A percentile compares a stretch with the other conserved stretches of the same genome.
Evolutionary conservation across 1,140 invertebrate species (phyloP).

Genomic region (Oreohelix idahoensis): DNA sequence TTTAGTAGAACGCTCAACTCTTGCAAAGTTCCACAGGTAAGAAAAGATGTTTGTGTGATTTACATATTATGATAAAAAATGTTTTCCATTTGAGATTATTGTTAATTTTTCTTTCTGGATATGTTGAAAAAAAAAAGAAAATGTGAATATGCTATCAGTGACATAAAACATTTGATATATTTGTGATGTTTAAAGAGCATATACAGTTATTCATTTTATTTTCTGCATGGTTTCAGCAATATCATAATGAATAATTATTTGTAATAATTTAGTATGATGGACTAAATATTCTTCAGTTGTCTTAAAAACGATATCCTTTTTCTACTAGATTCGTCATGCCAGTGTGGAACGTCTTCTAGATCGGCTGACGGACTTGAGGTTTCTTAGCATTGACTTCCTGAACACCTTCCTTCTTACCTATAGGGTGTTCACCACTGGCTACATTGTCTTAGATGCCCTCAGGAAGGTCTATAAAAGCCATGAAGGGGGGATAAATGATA

Average conservation of each 20-base stretch:
- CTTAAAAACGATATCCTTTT: not conserved
- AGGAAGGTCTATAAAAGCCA: conserved; percentile 84
- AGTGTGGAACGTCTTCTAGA: conserved; percentile 89
- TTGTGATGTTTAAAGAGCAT: too few species aligned
- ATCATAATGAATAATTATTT: too few species aligned
- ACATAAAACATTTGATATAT: too few species aligned
- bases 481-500: conserved; percentile 66
- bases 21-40: conserved; percentile 83
- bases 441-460: conserved; percentile 88
- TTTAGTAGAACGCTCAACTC: conserved; percentile 92
- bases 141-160: too few species aligned
- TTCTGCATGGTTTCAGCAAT: too few species aligned
- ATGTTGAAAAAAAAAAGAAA: too few species aligned
- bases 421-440: conserved; percentile 91
- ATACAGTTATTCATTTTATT: too few species aligned
- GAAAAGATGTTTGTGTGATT: too few species aligned
- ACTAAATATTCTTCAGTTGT: not conserved
- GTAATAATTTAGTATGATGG: too few species aligned
- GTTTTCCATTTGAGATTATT: too few species aligned
- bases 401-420: conserved; percentile 95
- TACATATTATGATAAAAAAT: too few species aligned
- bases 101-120: too few species aligned
- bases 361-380: conserved; percentile 89
- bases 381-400: conserved; percentile 94
- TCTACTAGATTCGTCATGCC: conserved; percentile 87